phyloP scores from a whole-genome alignment of 2,797 vertebrate species.

The Neopelma chrysocephalum region DNA sequence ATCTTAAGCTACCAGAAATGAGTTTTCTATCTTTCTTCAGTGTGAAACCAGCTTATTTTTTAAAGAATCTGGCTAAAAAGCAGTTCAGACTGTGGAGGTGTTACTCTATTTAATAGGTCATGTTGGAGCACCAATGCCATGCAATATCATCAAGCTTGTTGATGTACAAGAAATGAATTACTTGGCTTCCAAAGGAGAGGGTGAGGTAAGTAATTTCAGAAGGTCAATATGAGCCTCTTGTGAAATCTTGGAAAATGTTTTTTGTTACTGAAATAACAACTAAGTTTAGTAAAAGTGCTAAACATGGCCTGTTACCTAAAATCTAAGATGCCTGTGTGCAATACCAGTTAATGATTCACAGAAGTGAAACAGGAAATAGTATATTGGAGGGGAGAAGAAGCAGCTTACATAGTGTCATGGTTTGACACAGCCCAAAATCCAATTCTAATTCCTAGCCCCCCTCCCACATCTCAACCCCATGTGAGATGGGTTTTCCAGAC shows the following conservation, averaged over 20 bases:
- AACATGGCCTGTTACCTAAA: not conserved
- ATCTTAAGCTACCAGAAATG: not conserved
- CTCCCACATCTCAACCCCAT: too few relatives aligned
- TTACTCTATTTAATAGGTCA: constrained; percentile 79
- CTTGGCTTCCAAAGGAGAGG: constrained; percentile 88
- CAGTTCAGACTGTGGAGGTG: not conserved
- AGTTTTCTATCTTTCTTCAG: not conserved
- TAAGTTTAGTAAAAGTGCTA: not conserved
- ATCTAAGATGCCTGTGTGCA: not conserved
- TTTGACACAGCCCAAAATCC: too few relatives aligned
- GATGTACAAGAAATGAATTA: constrained; percentile 98
- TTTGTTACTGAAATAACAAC: not conserved
- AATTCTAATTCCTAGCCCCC: too few relatives aligned
- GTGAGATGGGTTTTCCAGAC: too few relatives aligned
- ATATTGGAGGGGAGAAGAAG: not conserved
- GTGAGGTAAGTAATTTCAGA: constrained; percentile 83
- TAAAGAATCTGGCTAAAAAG: not conserved
- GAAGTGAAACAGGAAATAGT: not conserved
- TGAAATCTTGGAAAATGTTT: not conserved
- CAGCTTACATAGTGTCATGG: not conserved
- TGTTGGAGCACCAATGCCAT: constrained; percentile 93
- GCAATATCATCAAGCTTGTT: constrained; percentile 87
- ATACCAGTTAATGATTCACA: not conserved
- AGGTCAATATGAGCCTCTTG: not conserved
- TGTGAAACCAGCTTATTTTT: not conserved